Evolutionary conservation across 2,888 invertebrate species (phyloP), one percentile per base, ranked within the genome.

Genomic region (Nomada fucata): DNA sequence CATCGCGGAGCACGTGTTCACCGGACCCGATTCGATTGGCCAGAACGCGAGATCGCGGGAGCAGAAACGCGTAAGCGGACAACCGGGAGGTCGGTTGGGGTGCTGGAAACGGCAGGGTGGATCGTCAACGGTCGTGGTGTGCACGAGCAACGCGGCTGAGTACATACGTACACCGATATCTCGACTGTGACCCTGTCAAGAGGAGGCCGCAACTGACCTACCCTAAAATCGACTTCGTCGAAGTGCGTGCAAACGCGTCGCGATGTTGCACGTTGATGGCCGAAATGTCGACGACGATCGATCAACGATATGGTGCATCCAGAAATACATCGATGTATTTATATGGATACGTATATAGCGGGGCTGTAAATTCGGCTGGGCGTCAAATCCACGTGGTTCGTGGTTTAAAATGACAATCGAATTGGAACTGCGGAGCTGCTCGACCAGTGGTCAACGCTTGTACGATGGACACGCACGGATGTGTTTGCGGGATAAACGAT

Each of bases 111-210:
- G 60, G 60, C 18, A 29, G 70, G 76, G 57, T 50, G 82, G 72
- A 74, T 76, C 36, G 84, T 84, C 87, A 87, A 81, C 81, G 78
- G 81, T 83, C 44, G 53, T 61, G 59, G 63, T 53, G 59, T 42
- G 74, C 47, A 26, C 79, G 75, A 82, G 73, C 42, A 70, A 70
- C 69, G 72, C n/a, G 74, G 55, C 42, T 3, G n/a, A 23, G 23
- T 42, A 9, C 60, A 18, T 36, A 15, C 7, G 65, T 53, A 52
- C 73, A 50, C 52, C 72, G 53, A 70, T 78, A 53, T 72, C 64
- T 81, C 70, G 78, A 57, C 36, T 67, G 18, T 69, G 64, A 50
- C 52, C 50, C 59, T 69, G 55, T 20, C 26, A 52, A 42, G 52
- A 36, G 55, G 29, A 55, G 76, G 61, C 53, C 57, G 18, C 29